Evolutionary conservation across 35 echinoderm and acorn worm species (phyloP), one percentile per base, ranked within the genome.

Genomic region (Holothuria glaberrima): DNA sequence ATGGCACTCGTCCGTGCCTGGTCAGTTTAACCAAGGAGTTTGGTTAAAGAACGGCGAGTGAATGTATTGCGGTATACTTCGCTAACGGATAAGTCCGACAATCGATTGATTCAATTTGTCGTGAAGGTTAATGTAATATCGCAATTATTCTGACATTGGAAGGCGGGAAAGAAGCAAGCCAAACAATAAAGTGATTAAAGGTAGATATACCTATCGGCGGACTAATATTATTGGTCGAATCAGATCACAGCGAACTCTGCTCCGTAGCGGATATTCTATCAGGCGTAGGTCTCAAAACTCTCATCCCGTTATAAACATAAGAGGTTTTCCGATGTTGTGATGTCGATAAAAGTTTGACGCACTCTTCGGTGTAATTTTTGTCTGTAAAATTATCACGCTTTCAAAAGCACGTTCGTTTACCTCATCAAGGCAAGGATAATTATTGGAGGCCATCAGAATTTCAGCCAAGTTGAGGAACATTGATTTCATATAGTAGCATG

Each of bases 51-150:
- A n/a, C n/a, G n/a, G 36, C 63, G 0, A 22, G 28, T 75, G 71
- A 75, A 12, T 41, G 44, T 75, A 45, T 48, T 41, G 41, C 20
- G 44, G 9, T 41, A 75, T 41, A 75, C 41, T 75, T n/a, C 17
- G 32, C 71, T 31, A 75, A 75, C 31, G 20, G 71, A 41, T 75
- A 32, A 9, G 12, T 35, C 12, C 16, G 30, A 41, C 28, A 38
- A 48, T 75, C 71, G 71, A 75, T 75, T 75, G 71, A 75, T 75
- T 75, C 34, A 41, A 75, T 75, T 75, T 75, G 44, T 17, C 0
- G 12, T 41, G 71, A 45, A 75, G 71, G 71, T 75, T 75, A 75
- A 75, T 75, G 71, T 75, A 75, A 75, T 75, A 75, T 75, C 71
- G 28, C 71, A 38, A 75, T 75, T 75, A 32, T 75, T 75, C 18